Evolutionary conservation across 2,113 vertebrate species (phyloP).

Genomic region (Equus przewalskii): DNA sequence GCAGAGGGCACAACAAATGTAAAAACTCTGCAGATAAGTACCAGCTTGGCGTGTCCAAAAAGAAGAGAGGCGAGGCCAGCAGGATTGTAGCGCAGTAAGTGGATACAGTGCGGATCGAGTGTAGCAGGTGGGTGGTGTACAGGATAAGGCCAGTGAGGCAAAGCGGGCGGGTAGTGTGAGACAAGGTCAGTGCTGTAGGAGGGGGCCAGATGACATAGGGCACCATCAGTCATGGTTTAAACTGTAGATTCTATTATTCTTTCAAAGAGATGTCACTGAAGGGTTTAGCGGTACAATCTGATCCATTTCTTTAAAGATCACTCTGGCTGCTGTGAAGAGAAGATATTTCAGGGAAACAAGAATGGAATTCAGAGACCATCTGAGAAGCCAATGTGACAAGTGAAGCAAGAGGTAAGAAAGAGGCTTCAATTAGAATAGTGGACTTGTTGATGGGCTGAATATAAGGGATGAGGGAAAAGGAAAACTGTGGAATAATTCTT

Average conservation of each 20-base stretch:
- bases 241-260: neutral
- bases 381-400: neutral
- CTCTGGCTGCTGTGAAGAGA: neutral
- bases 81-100: accelerated
- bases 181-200: neutral
- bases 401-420: neutral
- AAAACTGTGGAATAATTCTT: neutral
- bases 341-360: neutral
- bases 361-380: neutral
- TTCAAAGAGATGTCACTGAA: neutral
- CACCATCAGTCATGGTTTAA: neutral
- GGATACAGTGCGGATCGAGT: accelerated
- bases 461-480: neutral
- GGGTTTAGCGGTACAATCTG: neutral
- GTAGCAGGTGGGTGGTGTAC: accelerated
- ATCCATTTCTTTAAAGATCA: neutral
- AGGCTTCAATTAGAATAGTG: neutral
- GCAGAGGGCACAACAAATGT: neutral
- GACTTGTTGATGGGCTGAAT: neutral
- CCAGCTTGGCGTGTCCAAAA: neutral
- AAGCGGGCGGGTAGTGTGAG: accelerated
- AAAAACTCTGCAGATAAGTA: neutral
- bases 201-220: too few species aligned
- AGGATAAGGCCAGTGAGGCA: neutral
- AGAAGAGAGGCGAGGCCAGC: neutral